Base-by-base conservation (phyloP, 2,797 vertebrate species). In the Catostomus latipinnis region DNA sequence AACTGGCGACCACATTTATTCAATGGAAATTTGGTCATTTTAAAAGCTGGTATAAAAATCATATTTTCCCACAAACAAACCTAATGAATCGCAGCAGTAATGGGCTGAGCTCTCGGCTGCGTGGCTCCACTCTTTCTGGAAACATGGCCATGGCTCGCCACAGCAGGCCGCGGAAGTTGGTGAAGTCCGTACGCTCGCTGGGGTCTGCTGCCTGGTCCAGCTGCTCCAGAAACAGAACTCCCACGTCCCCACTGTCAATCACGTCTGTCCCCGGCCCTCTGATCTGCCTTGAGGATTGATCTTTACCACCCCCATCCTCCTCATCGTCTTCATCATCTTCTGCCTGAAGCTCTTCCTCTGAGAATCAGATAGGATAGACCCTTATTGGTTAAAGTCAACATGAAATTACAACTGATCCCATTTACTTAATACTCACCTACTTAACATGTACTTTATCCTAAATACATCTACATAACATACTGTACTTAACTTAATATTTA, bases 21-120 rank as follows among this genome's bases (percentile, higher is more conserved):
- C 2, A 34, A 34, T n/a, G 53, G 53, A 52, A 52, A 11, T 10
- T 4, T 4, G 8, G 9, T 8, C 50, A 52, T 0, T 54, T 13
- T 10, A 69, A 18, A 71, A 6, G 10, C 43, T 52, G n/a, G 7
- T 11, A 34, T 34, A 34, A 34, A 34, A 34, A 34, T 34, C 34
- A 34, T 3, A 34, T 53, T 57, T 52, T 8, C 16, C 43, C 76
- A 54, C 53, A 76, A 8, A 86, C 92, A 76, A 81, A 98, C 98
- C 92, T 94, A 91, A 99, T 95, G 86, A 99, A 99, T 67, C 96
- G 90, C 79, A 99, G 92, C 80, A 99, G 94, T 85, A 99, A 94
- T 0, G 97, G 97, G 5, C 93, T 96, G 74, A 99, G 96, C 12
- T 99, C 96, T 52, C 96, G 93, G 1, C 96, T 97, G 10, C 96